A percentile compares a stretch with the other conserved stretches of the same genome.
Evolutionary conservation across 1,140 invertebrate genomes (phyloP).

Genomic region (Bombus impatiens): DNA sequence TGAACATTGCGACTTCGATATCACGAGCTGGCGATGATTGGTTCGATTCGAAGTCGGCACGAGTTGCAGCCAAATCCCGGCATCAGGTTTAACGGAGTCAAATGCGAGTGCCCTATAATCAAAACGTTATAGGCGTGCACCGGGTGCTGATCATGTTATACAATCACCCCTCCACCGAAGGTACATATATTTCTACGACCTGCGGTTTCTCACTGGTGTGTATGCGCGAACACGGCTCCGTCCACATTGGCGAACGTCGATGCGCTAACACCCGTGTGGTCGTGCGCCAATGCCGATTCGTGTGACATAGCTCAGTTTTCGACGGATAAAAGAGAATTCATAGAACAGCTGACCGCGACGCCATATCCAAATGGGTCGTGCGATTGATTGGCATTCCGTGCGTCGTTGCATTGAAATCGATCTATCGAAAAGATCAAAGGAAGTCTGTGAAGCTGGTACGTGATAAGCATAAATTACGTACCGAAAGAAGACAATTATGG

Average conservation of each 20-base stretch:
- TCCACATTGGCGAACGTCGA: constrained; percentile 30
- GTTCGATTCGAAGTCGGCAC: constrained; percentile 58
- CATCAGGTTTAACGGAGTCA: constrained; percentile 63
- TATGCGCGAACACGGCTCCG: background rate
- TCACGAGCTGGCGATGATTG: constrained; percentile 55
- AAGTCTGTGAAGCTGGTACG: constrained; percentile 22
- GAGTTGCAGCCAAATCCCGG: constrained; percentile 55
- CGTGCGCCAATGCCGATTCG: constrained; percentile 50
- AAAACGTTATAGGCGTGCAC: constrained; percentile 63
- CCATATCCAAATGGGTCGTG: constrained; percentile 46
- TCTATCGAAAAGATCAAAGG: constrained; percentile 56
- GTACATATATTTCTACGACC: constrained; percentile 53
- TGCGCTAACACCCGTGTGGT: constrained; percentile 41
- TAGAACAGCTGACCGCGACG: constrained; percentile 49
- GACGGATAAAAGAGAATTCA: constrained; percentile 59
- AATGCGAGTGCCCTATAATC: constrained; percentile 65
- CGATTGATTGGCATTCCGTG: constrained; percentile 53
- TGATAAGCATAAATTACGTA: constrained; percentile 20
- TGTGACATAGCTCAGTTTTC: constrained; percentile 44
- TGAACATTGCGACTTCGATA: constrained; percentile 50
- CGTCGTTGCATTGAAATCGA: constrained; percentile 49
- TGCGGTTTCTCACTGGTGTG: constrained; percentile 32
- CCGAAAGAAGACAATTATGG: constrained; percentile 16
- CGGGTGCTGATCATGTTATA: constrained; percentile 63
- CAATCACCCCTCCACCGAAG: constrained; percentile 45